Base-by-base conservation (phyloP, 1,140 invertebrate genomes). In the Hypothenemus hampei region DNA sequence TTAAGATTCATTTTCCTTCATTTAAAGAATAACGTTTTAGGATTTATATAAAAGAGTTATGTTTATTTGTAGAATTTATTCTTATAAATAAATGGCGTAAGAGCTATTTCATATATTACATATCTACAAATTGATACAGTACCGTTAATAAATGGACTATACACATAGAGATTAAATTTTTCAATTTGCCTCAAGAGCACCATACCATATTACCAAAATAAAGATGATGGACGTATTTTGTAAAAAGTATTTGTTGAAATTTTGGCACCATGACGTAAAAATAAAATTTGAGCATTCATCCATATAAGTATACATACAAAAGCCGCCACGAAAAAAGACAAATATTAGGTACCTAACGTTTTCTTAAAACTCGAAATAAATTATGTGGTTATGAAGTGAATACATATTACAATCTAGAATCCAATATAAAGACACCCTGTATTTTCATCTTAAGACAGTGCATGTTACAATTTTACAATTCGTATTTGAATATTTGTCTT, bases 51-150 rank as follows among this genome's bases (percentile, higher is more conserved):
- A 11, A 31, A 11, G 10, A 31, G 26, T 11, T 31, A 13, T 31
- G 10, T 31, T 31, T 31, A 31, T 31, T 13, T 8, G 13, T 3
- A 31, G 26, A 31, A 31, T 56, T 47, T 48, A 56, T 48, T 60
- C 58, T 64, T 54, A 62, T 64, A 64, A 66, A 63, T 66, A 61
- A 66, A 66, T 64, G 61, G 59, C 58, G 56, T 64, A 62, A 60
- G 57, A 57, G 49, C 62, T 64, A 64, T 47, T 59, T 61, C 60
- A 37, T 58, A 62, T 59, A 55, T 59, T 66, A 66, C 64, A 66
- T 66, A 66, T 66, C 64, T 66, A 66, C 64, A 66, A 66, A 62
- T 63, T 66, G 62, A 61, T 66, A 64, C 60, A 66, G 49, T 57
- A 56, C 41, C 52, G 45, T 50, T 26, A 46, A 48, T 44, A 26